phyloP scores from a whole-genome alignment of 2,113 vertebrate species.

The Oreotrochilus melanogaster region DNA sequence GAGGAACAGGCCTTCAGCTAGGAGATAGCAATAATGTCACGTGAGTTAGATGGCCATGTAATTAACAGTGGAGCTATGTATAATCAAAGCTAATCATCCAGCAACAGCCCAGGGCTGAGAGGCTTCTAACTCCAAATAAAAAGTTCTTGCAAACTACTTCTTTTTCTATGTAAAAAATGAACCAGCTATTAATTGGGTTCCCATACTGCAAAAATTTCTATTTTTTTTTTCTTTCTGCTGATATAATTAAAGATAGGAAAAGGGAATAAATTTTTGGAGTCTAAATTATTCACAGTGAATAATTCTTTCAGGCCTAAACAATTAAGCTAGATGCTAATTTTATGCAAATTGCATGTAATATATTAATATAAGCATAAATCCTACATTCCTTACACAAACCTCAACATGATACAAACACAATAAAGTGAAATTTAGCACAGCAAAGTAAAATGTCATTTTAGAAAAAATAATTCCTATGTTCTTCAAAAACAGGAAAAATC shows the following conservation, averaged over 20 bases:
- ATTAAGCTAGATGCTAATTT: neutral
- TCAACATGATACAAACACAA: neutral
- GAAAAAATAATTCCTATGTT: neutral
- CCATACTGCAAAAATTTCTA: neutral
- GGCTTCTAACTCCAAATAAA: neutral
- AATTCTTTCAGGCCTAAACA: neutral
- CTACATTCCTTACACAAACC: neutral
- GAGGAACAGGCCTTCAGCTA: neutral
- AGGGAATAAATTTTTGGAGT: neutral
- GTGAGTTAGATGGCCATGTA: neutral
- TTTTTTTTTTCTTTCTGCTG: neutral
- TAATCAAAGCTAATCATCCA: neutral
- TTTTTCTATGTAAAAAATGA: neutral
- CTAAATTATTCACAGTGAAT: neutral
- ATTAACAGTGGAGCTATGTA: neutral
- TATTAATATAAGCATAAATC: neutral
- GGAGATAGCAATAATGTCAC: neutral
- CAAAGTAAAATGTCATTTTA: neutral
- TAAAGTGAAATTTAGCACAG: neutral
- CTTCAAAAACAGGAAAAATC: neutral
- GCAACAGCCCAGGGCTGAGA: neutral
- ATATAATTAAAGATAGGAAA: slow-evolving; percentile 1
- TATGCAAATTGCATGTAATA: neutral
- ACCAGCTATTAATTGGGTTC: neutral
- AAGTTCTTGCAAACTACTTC: neutral